Conservation (phyloP, 2,797 vertebrate genomes). For the Pseudochaenichthys georgianus region DNA sequence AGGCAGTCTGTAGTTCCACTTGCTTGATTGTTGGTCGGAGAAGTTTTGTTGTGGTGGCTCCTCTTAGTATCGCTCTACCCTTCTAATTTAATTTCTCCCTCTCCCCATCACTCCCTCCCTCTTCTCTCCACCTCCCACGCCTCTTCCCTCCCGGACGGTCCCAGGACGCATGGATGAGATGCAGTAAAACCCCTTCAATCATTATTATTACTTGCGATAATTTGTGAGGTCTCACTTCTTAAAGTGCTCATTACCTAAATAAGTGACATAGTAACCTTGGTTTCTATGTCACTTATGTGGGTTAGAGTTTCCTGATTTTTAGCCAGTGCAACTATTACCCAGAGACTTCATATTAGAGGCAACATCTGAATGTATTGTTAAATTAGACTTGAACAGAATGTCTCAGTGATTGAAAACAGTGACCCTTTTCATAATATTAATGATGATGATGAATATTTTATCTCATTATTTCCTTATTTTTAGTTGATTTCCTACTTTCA, state of each 20-base stretch:
- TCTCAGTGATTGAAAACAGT: constrained; percentile 3
- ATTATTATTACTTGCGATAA: constrained; percentile 50
- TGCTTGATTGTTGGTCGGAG: constrained; percentile 71
- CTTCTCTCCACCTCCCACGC: constrained; percentile 69
- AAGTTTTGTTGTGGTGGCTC: constrained; percentile 77
- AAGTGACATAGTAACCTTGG: too few relatives aligned
- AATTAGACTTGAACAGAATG: neutral
- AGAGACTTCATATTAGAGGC: neutral
- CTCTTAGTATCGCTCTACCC: constrained; percentile 68
- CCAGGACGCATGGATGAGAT: constrained; percentile 53
- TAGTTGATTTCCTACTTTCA: constrained; percentile 2
- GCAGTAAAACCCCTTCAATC: constrained; percentile 63
- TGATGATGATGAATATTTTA: neutral
- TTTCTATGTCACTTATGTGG: too few relatives aligned
- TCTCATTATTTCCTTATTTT: neutral
- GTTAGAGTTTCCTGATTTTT: too few relatives aligned
- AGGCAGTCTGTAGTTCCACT: constrained; percentile 63
- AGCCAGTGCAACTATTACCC: neutral
- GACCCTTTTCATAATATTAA: neutral
- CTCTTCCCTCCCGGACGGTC: constrained; percentile 73
- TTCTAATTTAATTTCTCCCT: constrained; percentile 84
- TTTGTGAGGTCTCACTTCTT: constrained; percentile 56
- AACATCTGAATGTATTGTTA: neutral
- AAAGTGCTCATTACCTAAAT: constrained; percentile 31
- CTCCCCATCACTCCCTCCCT: constrained; percentile 73